Conservation (phyloP, 2,888 invertebrate genomes). For the Flabesymbios commensalis region DNA sequence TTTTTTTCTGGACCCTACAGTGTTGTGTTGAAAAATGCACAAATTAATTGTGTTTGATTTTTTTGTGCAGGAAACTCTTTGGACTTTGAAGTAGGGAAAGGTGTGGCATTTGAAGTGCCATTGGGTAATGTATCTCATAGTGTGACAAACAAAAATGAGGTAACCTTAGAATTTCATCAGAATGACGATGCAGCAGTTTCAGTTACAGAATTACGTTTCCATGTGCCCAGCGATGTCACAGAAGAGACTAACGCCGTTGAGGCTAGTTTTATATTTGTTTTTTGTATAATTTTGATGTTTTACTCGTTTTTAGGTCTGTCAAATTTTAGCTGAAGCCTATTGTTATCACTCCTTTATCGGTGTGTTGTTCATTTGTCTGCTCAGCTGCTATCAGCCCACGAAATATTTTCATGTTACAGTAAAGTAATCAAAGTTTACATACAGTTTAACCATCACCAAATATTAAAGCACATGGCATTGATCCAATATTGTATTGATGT, state of each 20-base stretch:
- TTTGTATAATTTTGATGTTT: not conserved
- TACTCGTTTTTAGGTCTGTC: not conserved
- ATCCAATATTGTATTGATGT: too few species aligned
- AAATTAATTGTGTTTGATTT: not conserved
- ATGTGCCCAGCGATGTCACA: constrained; percentile 83
- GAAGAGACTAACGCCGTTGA: constrained; percentile 88
- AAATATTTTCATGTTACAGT: too few species aligned
- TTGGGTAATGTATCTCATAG: constrained; percentile 94
- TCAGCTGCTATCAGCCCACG: too few species aligned
- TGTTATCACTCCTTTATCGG: not conserved
- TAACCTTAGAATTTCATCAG: constrained; percentile 95
- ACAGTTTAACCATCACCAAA: too few species aligned
- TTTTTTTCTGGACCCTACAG: too few species aligned
- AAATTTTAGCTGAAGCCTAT: not conserved
- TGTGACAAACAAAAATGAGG: constrained; percentile 95
- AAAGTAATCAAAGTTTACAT: too few species aligned
- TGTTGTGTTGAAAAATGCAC: too few species aligned
- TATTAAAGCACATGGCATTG: too few species aligned
- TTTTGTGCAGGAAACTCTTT: constrained; percentile 51
- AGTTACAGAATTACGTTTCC: constrained; percentile 96
- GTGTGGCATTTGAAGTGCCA: constrained; percentile 92
- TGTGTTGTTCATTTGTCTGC: too few species aligned
- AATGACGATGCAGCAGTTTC: constrained; percentile 98
- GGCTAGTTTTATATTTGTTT: constrained; percentile 38
- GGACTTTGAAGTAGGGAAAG: constrained; percentile 56